Conservation (phyloP, 2,888 invertebrate species). For the Bimastos eiseni region DNA sequence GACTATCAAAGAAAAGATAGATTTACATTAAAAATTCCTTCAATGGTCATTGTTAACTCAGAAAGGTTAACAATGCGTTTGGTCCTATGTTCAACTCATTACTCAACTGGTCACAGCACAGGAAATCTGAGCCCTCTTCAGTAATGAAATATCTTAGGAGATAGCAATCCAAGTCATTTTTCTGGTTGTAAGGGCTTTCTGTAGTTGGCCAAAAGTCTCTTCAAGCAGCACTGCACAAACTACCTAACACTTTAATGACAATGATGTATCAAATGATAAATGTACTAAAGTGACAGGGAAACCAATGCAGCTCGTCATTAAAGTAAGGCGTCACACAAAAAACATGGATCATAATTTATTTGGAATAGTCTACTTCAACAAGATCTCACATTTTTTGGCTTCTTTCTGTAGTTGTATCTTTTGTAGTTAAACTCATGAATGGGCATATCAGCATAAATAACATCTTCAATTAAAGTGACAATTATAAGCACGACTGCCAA, state of each 20-base stretch:
- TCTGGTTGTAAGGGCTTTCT: too few relatives aligned
- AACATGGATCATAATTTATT: background rate
- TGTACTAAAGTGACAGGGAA: too few relatives aligned
- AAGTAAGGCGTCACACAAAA: background rate
- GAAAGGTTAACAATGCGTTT: background rate
- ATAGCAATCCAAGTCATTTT: too few relatives aligned
- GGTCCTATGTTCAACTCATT: background rate
- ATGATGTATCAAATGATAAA: too few relatives aligned
- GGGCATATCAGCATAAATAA: background rate
- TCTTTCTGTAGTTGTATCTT: conserved; percentile 22
- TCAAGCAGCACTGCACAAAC: background rate
- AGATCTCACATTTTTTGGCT: conserved; percentile 14
- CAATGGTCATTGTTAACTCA: background rate
- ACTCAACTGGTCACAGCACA: too few relatives aligned
- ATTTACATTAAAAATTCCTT: background rate
- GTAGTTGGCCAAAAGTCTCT: background rate
- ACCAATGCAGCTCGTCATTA: background rate
- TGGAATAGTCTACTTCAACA: background rate
- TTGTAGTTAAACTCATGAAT: background rate
- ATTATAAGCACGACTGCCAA: conserved; percentile 13
- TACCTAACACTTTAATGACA: background rate
- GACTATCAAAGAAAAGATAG: background rate
- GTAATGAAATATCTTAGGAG: too few relatives aligned
- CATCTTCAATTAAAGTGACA: conserved; percentile 13
- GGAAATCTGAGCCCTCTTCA: too few relatives aligned